Percentiles rank a stretch among this genome's conserved stretches.
Conservation (phyloP, 2,113 vertebrate genomes). For the Lota lota region DNA sequence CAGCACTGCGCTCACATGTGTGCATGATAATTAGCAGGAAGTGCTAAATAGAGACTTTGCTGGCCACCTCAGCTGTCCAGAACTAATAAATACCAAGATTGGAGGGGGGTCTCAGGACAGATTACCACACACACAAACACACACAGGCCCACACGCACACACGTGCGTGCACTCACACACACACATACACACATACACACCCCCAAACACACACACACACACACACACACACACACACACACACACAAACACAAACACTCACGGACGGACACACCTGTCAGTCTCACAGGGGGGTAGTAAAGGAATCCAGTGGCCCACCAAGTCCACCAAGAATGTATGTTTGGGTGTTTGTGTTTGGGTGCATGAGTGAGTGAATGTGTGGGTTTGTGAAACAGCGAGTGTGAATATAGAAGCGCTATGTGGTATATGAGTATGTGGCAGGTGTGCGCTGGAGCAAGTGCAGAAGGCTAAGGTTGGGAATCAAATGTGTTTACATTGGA, state of each 20-base stretch:
- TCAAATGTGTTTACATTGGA: too few species aligned
- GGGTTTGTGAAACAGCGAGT: neutral
- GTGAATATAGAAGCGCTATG: neutral
- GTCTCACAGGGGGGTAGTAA: conserved; percentile 42
- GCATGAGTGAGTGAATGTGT: conserved; percentile 8
- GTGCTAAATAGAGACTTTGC: conserved; percentile 71
- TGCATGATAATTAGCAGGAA: conserved; percentile 63
- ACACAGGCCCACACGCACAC: conserved; percentile 3
- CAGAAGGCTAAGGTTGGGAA: too few species aligned
- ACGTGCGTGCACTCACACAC: conserved; percentile 47
- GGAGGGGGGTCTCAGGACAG: conserved; percentile 37
- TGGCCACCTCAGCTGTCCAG: conserved; percentile 68
- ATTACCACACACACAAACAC: conserved; percentile 1
- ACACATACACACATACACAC: conserved; percentile 36
- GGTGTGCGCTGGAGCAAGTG: conserved; percentile 38
- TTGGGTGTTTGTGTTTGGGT: conserved; percentile 8
- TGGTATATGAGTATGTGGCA: conserved; percentile 23
- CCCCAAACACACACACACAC: conserved; percentile 18
- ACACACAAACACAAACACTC: conserved; percentile 18
- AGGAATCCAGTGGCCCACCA: conserved; percentile 39
- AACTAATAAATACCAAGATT: conserved; percentile 64
- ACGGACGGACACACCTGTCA: conserved; percentile 60
- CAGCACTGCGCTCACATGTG: conserved; percentile 35
- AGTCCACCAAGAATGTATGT: conserved; percentile 21
- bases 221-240: neutral